A percentile compares a stretch with the other conserved stretches of the same genome.
These are phyloP conservation scores for Cynoglossus semilaevis DNA, from an alignment of 2,113 vertebrate genomes.

Conservation along the genomic window DNA sequence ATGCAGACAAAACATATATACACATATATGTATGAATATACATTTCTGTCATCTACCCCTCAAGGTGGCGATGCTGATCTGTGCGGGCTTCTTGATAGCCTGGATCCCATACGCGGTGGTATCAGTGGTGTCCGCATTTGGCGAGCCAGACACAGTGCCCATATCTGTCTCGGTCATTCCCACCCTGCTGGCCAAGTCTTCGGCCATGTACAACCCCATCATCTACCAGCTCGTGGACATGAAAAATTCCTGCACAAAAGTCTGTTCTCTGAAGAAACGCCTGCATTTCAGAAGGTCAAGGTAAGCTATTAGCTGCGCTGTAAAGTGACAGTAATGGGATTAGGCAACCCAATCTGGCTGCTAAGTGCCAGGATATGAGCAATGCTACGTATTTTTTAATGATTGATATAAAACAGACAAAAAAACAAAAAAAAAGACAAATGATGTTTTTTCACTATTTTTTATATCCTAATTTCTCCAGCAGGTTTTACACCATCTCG, in stretches of 20 bases:
- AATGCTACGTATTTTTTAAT: too few species aligned
- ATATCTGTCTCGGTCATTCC: slow-evolving; percentile 88
- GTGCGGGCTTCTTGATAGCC: slow-evolving; percentile 91
- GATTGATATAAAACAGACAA: too few species aligned
- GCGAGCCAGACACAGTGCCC: slow-evolving; percentile 83
- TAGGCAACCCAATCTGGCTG: background rate
- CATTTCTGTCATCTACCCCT: slow-evolving; percentile 35
- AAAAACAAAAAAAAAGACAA: too few species aligned
- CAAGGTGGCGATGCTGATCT: slow-evolving; percentile 96
- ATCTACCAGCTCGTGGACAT: slow-evolving; percentile 91
- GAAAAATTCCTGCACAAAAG: slow-evolving; percentile 75
- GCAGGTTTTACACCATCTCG: slow-evolving; percentile 70
- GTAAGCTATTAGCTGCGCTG: slow-evolving; percentile 63
- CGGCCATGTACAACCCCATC: slow-evolving; percentile 96
- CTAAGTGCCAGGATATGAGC: too few species aligned
- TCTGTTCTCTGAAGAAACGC: slow-evolving; percentile 70
- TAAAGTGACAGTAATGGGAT: background rate
- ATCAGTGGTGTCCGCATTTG: slow-evolving; percentile 90
- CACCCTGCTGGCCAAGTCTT: slow-evolving; percentile 90
- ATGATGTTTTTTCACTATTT: background rate
- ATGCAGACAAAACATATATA: too few species aligned
- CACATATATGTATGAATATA: too few species aligned
- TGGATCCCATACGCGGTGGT: slow-evolving; percentile 96
- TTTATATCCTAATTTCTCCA: slow-evolving; percentile 6
- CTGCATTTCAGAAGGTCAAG: slow-evolving; percentile 77